Evolutionary conservation across 1,140 invertebrate species (phyloP).

Genomic region (Drosophila novamexicana): DNA sequence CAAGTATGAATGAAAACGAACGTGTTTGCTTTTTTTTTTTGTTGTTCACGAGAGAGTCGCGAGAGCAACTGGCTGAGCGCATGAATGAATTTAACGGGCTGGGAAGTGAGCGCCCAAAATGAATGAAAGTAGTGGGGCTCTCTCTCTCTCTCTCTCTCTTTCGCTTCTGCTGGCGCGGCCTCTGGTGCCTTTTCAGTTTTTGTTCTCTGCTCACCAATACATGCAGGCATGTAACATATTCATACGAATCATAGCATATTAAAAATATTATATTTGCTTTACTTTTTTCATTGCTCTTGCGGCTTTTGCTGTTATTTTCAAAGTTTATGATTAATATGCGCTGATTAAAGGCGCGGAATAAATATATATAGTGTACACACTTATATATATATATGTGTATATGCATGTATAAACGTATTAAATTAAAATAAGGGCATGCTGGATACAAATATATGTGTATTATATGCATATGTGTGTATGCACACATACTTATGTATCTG

Average conservation of each 20-base stretch:
- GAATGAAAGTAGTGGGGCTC: slow-evolving; percentile 75
- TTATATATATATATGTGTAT: background rate
- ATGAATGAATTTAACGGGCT: slow-evolving; percentile 68
- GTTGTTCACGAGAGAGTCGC: slow-evolving; percentile 43
- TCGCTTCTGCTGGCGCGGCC: background rate
- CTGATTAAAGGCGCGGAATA: slow-evolving; percentile 62
- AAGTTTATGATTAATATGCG: slow-evolving; percentile 79
- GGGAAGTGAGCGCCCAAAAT: slow-evolving; percentile 51
- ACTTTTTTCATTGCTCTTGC: slow-evolving; percentile 52
- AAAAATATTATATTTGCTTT: slow-evolving; percentile 69
- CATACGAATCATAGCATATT: slow-evolving; percentile 59
- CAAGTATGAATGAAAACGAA: slow-evolving; percentile 80
- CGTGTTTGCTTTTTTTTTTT: slow-evolving; percentile 59
- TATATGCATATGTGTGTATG: background rate
- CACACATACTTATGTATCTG: background rate
- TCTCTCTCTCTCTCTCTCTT: slow-evolving; percentile 11
- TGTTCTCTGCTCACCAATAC: slow-evolving; percentile 18
- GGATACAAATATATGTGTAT: slow-evolving; percentile 11
- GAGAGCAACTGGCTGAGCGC: slow-evolving; percentile 33
- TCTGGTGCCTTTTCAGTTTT: slow-evolving; percentile 7
- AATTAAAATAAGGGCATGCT: slow-evolving; percentile 42
- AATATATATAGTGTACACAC: slow-evolving; percentile 11
- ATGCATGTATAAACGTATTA: background rate
- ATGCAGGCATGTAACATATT: slow-evolving; percentile 28
- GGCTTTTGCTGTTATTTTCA: slow-evolving; percentile 51